Base-by-base conservation (phyloP, 2,113 vertebrate genomes). In the Noturus placidus region DNA sequence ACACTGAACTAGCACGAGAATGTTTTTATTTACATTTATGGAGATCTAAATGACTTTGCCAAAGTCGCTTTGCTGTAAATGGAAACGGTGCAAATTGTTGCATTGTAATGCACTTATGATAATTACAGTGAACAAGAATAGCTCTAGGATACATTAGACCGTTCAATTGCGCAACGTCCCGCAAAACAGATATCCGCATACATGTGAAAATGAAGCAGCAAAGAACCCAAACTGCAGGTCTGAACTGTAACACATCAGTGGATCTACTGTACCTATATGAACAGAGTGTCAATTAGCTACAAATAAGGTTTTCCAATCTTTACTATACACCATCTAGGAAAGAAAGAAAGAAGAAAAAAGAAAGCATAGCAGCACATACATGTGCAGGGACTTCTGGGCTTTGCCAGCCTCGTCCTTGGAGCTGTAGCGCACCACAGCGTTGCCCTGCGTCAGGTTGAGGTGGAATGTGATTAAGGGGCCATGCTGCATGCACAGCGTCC, bases 341-440 rank as follows among this genome's bases (percentile, higher is more conserved):
- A 57, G 19, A 59, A 80, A 35, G 30, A 35, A 30, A 57, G 30
- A 80, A 35, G 19, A 19, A 30, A 19, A 30, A 80, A 35, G 30
- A 35, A 30, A 57, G 30, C 8, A 33, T 42, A 15, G 35, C 30
- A 59, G 30, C 20, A 61, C 97, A 0, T 95, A 99, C 98, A 99
- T 99, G 96, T 99, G 98, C 95, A 99, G 96, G 94, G 98, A 99
- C 92, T 99, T 99, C 91, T 99, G 98, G 93, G 98, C 98, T 93
- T 99, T 99, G 91, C 97, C 96, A 15, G 97, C 97, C 88, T 99
- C 98, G 74, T 99, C 98, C 96, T 98, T 99, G 93, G 98, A 99
- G 94, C 98, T 99, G 95, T 99, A 99, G 93, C 98, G 97, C 93
- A 99, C 98, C 92, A 99, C 96, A 22, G 98, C 98, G 56, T 99